phyloP scores from a whole-genome alignment of 2,888 invertebrate species.

The Sinodicranocentrus sp. region DNA sequence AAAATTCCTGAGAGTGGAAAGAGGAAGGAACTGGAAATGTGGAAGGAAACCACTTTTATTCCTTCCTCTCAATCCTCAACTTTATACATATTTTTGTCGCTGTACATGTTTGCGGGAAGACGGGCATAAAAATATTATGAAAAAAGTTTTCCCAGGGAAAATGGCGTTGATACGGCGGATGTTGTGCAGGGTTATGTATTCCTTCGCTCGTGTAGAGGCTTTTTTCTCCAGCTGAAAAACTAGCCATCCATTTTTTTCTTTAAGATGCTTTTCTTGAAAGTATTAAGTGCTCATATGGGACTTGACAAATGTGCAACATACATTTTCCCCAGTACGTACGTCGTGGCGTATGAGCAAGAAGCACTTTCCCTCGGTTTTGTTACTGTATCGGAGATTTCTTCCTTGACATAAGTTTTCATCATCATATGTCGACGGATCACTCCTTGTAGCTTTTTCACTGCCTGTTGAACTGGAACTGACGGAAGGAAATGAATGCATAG shows the following conservation, averaged over 20 bases:
- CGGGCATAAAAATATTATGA: not conserved
- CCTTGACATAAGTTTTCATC: slow-evolving; percentile 22
- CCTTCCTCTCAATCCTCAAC: slow-evolving; percentile 2
- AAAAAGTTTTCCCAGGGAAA: not conserved
- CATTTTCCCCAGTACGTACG: slow-evolving; percentile 41
- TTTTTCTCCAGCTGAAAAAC: not conserved
- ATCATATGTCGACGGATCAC: slow-evolving; percentile 8
- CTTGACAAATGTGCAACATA: slow-evolving; percentile 62
- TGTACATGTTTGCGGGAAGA: no score
- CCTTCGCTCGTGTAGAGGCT: no score
- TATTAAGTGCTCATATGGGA: slow-evolving; percentile 67
- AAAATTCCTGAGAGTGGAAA: slow-evolving; percentile 24
- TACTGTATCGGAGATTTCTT: slow-evolving; percentile 15
- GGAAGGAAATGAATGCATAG: slow-evolving; percentile 30
- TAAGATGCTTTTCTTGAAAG: slow-evolving; percentile 39
- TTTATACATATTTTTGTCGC: not conserved
- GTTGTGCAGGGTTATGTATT: not conserved
- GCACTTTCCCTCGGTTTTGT: not conserved
- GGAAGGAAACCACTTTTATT: not conserved
- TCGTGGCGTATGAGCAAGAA: slow-evolving; percentile 17
- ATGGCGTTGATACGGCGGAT: not conserved
- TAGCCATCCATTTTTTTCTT: not conserved
- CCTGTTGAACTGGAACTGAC: slow-evolving; percentile 66
- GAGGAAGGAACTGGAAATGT: not conserved
- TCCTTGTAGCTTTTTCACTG: slow-evolving; percentile 46